Base-by-base conservation (phyloP, 2,888 invertebrate genomes). In the Megaustenia siamemsis region DNA sequence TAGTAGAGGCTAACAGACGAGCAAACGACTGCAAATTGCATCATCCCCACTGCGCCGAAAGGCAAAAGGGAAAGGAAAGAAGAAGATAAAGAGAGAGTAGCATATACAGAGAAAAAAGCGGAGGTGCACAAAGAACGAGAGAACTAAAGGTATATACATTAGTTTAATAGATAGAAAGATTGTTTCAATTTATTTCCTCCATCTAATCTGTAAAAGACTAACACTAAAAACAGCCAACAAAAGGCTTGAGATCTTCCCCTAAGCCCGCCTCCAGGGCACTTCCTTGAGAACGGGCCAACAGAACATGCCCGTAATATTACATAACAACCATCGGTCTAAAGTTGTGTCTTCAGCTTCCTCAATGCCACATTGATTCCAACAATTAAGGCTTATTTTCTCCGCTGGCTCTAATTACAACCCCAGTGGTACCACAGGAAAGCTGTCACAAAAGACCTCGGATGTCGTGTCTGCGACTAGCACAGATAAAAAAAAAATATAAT, bases 291-390 rank as follows among this genome's bases (percentile, higher is more conserved):
- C 69, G 40, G 69, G 6, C 69, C 38, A 69, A 56, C 40, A 40
- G 28, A 63, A 63, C 63, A 63, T 63, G 63, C 32, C 63, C 21
- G 4, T 28, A 28, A 63, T 69, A 69, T 69, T 38, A 73, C 45
- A 49, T 49, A 45, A 73, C 49, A 49, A 32, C 49, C 32, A 49
- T 32, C 45, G 32, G 18, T 4, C 43, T 73, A 12, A 49, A 21
- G 49, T 18, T 5, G 32, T 3, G 73, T 32, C 73, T 49, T 28
- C 32, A 28, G 45, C 24, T 45, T 32, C 28, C 28, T 15, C 73
- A 73, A 73, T 73, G 49, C 49, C 73, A 28, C 73, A 73, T 73
- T 73, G 73, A 73, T 73, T 73, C 49, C 73, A 45, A 49, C 49
- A 73, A 73, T 73, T 73, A 73, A 73, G 73, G 73, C 73, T 49